These are phyloP conservation scores for Mellivora capensis DNA, from an alignment of 2,113 vertebrate genomes.

Conservation along the genomic window DNA sequence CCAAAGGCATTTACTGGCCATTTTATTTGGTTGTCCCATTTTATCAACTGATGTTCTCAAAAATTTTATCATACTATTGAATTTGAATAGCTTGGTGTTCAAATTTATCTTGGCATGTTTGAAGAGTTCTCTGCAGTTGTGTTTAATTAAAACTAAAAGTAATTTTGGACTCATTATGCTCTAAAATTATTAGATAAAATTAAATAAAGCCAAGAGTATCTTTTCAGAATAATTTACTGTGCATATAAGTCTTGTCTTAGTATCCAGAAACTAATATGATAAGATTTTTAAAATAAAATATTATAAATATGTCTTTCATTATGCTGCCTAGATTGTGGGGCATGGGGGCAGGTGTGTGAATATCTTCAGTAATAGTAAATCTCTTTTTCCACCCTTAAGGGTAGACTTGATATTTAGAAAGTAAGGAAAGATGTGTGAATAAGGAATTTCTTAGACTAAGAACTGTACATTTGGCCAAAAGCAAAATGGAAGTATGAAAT, in stretches of 20 bases:
- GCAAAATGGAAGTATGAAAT: neutral
- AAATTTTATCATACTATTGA: neutral
- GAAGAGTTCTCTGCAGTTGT: neutral
- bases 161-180: neutral
- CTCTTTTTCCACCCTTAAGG: neutral
- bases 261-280: neutral
- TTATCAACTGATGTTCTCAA: neutral
- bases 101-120: neutral
- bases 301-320: neutral
- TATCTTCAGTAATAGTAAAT: neutral
- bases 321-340: neutral
- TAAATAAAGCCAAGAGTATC: neutral
- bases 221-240: neutral
- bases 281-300: neutral
- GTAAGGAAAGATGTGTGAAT: neutral
- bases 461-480: slow-evolving; percentile 3
- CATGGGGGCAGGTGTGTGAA: neutral
- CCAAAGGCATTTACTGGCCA: neutral
- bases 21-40: neutral
- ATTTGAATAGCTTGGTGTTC: neutral
- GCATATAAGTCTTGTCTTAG: neutral
- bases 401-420: neutral
- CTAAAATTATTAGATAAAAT: neutral
- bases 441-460: neutral
- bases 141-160: neutral